phyloP scores from a whole-genome alignment of 2,113 vertebrate species.

The Gracilinanus agilis region DNA sequence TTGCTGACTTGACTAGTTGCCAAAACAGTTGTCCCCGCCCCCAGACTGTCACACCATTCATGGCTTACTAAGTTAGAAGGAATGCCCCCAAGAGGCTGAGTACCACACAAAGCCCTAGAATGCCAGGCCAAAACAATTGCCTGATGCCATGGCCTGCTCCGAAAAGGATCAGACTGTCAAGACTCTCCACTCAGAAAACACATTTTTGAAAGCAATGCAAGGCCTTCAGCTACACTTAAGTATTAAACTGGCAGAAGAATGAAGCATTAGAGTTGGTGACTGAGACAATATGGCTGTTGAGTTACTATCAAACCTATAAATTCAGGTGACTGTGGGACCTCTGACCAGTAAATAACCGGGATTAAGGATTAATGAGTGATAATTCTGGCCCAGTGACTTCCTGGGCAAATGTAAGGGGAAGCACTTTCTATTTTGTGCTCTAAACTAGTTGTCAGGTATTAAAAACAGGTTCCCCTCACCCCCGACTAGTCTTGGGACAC shows the following conservation, averaged over 20 bases:
- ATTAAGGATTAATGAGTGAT: slow-evolving; percentile 22
- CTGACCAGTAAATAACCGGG: slow-evolving; percentile 21
- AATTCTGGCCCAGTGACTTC: background rate
- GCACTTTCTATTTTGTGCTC: background rate
- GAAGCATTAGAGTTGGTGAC: slow-evolving; percentile 28
- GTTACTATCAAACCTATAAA: slow-evolving; percentile 22
- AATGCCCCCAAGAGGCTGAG: background rate
- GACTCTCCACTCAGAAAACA: background rate
- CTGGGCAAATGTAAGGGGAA: background rate
- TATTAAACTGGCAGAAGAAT: slow-evolving; percentile 45
- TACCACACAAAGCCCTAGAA: background rate
- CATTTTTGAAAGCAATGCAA: background rate
- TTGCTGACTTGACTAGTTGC: slow-evolving; percentile 59
- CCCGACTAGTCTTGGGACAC: background rate
- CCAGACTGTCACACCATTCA: slow-evolving; percentile 3
- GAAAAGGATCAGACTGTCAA: background rate
- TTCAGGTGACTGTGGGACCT: slow-evolving; percentile 14
- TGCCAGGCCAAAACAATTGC: background rate
- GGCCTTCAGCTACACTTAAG: slow-evolving; percentile 51
- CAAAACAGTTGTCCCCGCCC: slow-evolving; percentile 60
- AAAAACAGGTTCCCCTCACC: background rate
- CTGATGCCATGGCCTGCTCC: background rate
- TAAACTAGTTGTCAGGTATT: background rate
- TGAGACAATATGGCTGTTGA: slow-evolving; percentile 40
- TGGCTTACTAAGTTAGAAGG: slow-evolving; percentile 43